Evolutionary conservation across 2,888 invertebrate genomes (phyloP).

Genomic region (Tethea ocularis): DNA sequence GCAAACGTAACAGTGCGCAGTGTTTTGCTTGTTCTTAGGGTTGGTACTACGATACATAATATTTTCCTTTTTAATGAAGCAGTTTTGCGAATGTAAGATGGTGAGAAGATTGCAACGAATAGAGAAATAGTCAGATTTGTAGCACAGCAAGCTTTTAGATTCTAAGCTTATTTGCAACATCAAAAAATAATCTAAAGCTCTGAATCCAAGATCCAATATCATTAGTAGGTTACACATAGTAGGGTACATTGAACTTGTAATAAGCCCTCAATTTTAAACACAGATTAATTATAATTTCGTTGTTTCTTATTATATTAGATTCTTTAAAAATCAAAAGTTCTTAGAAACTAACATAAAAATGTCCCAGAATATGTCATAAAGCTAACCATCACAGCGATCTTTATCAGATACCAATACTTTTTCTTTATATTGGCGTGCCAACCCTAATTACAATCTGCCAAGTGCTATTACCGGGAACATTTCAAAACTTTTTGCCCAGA

Average conservation of each 20-base stretch:
- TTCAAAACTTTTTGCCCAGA: constrained; percentile 44
- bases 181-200: too few relatives aligned
- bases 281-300: not conserved
- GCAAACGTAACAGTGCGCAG: constrained; percentile 8
- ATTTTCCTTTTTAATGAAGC: not conserved
- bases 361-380: too few relatives aligned
- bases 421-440: constrained; percentile 15
- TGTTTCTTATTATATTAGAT: too few relatives aligned
- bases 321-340: too few relatives aligned
- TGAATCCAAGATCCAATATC: too few relatives aligned
- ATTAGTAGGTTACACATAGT: too few relatives aligned
- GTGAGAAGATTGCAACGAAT: too few relatives aligned
- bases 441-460: constrained; percentile 25
- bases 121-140: not conserved
- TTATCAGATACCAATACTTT: not conserved
- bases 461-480: constrained; percentile 16
- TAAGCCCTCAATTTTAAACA: not conserved
- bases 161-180: not conserved
- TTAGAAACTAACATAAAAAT: too few relatives aligned
- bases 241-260: not conserved
- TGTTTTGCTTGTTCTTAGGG: constrained; percentile 7
- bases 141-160: not conserved
- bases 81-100: too few relatives aligned
- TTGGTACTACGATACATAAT: not conserved
- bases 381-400: too few relatives aligned